Evolutionary conservation across 1,140 invertebrate species (phyloP).

Genomic region (Meloidogyne hapla): DNA sequence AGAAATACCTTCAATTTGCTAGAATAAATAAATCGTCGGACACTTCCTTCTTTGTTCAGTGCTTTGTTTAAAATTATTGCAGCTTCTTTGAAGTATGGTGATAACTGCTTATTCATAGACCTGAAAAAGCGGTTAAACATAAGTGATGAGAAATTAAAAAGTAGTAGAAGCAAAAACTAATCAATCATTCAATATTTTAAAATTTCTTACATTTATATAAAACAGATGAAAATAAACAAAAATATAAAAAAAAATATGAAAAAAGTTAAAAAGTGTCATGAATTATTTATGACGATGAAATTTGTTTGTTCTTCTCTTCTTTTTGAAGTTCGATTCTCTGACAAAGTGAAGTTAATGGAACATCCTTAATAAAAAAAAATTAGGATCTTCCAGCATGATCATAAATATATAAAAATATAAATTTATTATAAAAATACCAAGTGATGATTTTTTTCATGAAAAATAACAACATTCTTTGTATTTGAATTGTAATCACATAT

Average conservation of each 20-base stretch:
- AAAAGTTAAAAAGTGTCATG: not conserved
- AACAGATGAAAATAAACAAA: not conserved
- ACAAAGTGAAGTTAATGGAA: not conserved
- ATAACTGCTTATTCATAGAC: not conserved
- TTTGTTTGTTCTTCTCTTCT: not conserved
- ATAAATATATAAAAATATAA: too few species aligned
- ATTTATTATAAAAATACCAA: constrained; percentile 24
- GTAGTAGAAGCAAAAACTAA: not conserved
- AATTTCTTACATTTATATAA: not conserved
- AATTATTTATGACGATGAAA: not conserved
- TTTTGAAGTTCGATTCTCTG: not conserved
- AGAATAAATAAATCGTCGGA: constrained; percentile 35
- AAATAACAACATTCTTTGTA: constrained; percentile 34
- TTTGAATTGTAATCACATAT: constrained; percentile 33
- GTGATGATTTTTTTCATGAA: constrained; percentile 39
- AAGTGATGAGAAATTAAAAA: not conserved
- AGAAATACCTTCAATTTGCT: constrained; percentile 38
- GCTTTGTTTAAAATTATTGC: constrained; percentile 34
- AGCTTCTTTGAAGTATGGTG: constrained; percentile 25
- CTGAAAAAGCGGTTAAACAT: not conserved
- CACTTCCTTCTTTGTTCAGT: constrained; percentile 19
- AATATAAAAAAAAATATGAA: not conserved
- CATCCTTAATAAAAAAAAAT: not conserved
- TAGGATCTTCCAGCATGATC: too few species aligned
- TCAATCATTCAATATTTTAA: not conserved